These are phyloP conservation scores for Quadroppia sp. DNA, from an alignment of 2,888 invertebrate species.

Conservation along the genomic window DNA sequence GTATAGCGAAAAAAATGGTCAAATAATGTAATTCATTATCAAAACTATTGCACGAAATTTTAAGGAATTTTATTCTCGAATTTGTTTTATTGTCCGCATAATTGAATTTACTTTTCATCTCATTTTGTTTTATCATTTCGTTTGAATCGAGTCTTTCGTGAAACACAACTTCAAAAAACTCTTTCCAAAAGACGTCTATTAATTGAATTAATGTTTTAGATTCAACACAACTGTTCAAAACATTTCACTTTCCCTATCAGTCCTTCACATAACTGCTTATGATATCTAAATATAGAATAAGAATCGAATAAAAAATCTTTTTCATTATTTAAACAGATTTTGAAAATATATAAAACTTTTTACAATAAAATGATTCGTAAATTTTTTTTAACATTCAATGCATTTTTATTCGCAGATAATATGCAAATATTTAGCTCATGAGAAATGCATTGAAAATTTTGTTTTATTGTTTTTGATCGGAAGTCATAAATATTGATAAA, in stretches of 20 bases:
- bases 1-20: no score
- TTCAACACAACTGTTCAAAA: constrained; percentile 6
- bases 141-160: background rate
- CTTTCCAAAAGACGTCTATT: background rate
- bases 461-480: background rate
- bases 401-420: background rate
- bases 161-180: background rate
- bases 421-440: background rate
- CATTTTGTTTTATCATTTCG: constrained; percentile 10
- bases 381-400: background rate
- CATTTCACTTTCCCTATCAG: background rate
- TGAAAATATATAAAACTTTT: background rate
- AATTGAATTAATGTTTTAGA: background rate
- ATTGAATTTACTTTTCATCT: constrained; percentile 15
- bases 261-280: background rate
- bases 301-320: no score
- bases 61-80: background rate
- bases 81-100: background rate
- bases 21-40: background rate
- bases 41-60: constrained; percentile 1
- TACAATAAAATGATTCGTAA: background rate
- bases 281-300: no score
- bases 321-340: no score
- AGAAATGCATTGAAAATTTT: background rate
- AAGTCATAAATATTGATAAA: constrained; percentile 24